These are phyloP conservation scores for Parus major DNA, from an alignment of 2,113 vertebrate species.

Conservation along the genomic window DNA sequence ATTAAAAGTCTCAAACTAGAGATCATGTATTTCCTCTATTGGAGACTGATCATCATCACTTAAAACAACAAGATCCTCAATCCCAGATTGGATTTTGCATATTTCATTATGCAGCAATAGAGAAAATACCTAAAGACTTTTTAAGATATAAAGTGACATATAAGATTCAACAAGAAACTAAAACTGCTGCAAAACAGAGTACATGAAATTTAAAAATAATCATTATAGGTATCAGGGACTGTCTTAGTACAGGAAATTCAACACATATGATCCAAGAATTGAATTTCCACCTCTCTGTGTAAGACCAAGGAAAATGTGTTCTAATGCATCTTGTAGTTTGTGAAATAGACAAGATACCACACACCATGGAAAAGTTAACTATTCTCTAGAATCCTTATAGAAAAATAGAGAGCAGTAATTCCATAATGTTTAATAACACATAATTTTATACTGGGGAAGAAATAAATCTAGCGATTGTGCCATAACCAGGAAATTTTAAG, in stretches of 20 bases:
- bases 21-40: neutral
- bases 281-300: neutral
- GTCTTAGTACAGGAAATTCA: neutral
- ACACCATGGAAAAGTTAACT: neutral
- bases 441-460: accelerated
- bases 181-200: conserved; percentile 1
- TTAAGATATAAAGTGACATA: neutral
- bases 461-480: neutral
- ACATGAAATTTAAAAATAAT: neutral
- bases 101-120: neutral
- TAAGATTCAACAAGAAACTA: neutral
- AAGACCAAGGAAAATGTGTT: neutral
- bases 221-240: neutral
- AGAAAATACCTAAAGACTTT: neutral
- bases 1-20: neutral
- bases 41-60: neutral
- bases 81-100: neutral
- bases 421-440: neutral
- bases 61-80: conserved; percentile 3
- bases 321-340: neutral
- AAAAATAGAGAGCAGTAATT: neutral
- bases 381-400: neutral
- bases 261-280: neutral
- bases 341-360: neutral
- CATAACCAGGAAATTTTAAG: neutral